A percentile compares a stretch with the other conserved stretches of the same genome.
phyloP scores from a whole-genome alignment of 2,888 invertebrate genomes.

The Drosophila pullipes region DNA sequence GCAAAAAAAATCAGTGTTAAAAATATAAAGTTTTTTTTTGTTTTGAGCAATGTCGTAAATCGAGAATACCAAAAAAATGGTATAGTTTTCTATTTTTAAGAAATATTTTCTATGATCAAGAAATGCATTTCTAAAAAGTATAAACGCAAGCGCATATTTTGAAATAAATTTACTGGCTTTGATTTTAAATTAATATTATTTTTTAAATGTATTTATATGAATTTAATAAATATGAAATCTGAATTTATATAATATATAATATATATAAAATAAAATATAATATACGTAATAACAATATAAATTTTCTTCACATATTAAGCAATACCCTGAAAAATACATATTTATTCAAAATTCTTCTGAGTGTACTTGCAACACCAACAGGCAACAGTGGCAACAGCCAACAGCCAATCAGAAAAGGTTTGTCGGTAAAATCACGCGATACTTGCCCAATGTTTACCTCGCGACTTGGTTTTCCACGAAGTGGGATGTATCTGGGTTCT shows the following conservation, averaged over 20 bases:
- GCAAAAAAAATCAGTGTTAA: background rate
- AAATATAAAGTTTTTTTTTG: background rate
- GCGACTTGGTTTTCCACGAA: conserved; percentile 52
- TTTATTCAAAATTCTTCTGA: background rate
- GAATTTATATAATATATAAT: no score
- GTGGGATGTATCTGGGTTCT: conserved; percentile 7
- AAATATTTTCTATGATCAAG: background rate
- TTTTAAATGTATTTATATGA: no score
- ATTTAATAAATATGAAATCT: no score
- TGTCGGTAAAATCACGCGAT: conserved; percentile 75
- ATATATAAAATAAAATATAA: no score
- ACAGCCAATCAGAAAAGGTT: conserved; percentile 66
- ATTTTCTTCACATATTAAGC: background rate
- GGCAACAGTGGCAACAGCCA: background rate
- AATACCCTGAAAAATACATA: no score
- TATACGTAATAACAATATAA: no score
- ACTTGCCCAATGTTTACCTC: conserved; percentile 55
- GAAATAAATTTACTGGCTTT: no score
- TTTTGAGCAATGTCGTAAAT: background rate
- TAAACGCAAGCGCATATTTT: no score
- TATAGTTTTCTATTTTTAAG: background rate
- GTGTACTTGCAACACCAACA: background rate
- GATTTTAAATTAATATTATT: no score
- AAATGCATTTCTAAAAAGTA: background rate
- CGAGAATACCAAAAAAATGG: no score